Base-by-base conservation (phyloP, 2,113 vertebrate species). In the Menidia beryllina region DNA sequence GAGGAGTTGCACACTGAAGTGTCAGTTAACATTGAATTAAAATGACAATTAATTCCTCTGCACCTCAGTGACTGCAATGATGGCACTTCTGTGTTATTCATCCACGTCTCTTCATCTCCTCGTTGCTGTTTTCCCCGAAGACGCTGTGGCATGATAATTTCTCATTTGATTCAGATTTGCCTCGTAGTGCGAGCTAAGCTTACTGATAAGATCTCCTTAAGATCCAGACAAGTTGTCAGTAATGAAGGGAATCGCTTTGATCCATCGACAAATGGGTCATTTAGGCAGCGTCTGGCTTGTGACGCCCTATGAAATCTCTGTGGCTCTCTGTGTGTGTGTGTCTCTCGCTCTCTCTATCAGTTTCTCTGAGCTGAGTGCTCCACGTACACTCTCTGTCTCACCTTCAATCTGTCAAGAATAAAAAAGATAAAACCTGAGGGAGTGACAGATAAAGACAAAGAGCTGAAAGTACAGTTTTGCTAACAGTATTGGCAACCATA, bases 241-340 rank as follows among this genome's bases (percentile, higher is more conserved):
- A 93, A 93, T 90, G 89, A 93, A 89, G 91, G 86, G 83, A 93
- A 90, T 88, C 78, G 83, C 91, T 93, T 91, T 93, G 91, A 93
- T 92, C 90, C 75, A 36, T 86, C 85, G 81, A 93, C 89, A 94
- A 93, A 93, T 93, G 90, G 90, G 91, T 92, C 90, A 91, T 92
- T 94, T 91, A 92, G 72, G 78, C 81, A 73, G 86, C 86, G 86
- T 88, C 90, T 89, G 81, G 71, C 89, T 85, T 75, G 83, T 86
- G 87, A 88, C 81, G 83, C 77, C 25, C 62, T 71, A 81, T 84
- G 82, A 84, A 81, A 73, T 81, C 81, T 71, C 83, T 79, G 41
- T 78, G 76, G 12, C 66, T 72, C 66, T 69, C 54, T 0, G 34
- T 67, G 54, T 69, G 20, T 64, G 15, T 64, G 56, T 47, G 24